phyloP scores from a whole-genome alignment of 2,888 invertebrate genomes.

The Lepidochrysops patricia region DNA sequence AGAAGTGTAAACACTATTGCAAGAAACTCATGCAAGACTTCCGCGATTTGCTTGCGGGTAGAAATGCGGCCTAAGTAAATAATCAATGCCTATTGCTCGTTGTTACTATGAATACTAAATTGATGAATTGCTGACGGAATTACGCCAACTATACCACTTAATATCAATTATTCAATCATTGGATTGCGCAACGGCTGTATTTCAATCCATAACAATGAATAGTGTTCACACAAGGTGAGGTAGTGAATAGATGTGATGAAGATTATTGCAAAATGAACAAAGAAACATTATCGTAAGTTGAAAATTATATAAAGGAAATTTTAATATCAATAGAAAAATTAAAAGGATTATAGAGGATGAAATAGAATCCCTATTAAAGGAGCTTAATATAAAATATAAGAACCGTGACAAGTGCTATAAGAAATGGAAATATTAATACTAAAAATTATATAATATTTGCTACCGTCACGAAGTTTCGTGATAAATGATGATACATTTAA shows the following conservation, averaged over 20 bases:
- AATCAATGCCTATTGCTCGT: not conserved
- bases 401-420: no score
- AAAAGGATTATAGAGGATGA: not conserved
- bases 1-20: no score
- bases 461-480: not conserved
- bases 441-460: not conserved
- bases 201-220: not conserved
- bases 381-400: not conserved
- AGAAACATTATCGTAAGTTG: not conserved
- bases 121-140: not conserved
- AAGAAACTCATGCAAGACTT: no score
- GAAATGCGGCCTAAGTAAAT: not conserved
- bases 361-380: not conserved
- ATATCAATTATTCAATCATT: not conserved
- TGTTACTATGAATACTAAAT: no score
- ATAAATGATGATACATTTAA: not conserved
- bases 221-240: no score
- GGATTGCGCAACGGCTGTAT: not conserved
- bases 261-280: not conserved
- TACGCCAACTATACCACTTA: not conserved
- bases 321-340: not conserved
- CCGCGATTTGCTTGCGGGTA: no score
- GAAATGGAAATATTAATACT: not conserved
- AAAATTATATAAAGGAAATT: not conserved
- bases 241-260: no score